phyloP scores from a whole-genome alignment of 2,888 invertebrate genomes.

The Epinotia ramella region DNA sequence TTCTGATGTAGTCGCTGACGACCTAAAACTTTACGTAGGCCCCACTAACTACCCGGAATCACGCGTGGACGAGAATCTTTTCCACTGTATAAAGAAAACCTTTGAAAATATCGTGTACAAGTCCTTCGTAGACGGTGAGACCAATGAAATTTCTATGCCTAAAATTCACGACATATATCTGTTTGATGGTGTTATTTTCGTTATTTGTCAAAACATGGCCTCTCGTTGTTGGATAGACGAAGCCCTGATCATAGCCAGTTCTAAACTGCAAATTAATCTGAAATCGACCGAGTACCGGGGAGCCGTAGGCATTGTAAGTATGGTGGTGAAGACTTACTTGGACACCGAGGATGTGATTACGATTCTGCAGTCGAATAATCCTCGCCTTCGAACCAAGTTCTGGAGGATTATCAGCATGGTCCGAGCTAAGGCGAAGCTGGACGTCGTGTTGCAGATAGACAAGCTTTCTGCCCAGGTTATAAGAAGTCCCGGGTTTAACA shows the following conservation, averaged over 20 bases:
- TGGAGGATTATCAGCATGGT: constrained; percentile 75
- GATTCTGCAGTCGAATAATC: constrained; percentile 69
- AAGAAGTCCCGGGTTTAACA: constrained; percentile 64
- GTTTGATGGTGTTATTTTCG: constrained; percentile 78
- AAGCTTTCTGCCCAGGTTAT: constrained; percentile 77
- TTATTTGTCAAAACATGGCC: constrained; percentile 68
- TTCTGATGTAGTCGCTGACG: constrained; percentile 72
- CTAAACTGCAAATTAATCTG: constrained; percentile 59
- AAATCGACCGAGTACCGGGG: constrained; percentile 78
- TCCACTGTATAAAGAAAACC: constrained; percentile 66
- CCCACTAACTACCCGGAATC: constrained; percentile 74
- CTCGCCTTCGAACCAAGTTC: constrained; percentile 72
- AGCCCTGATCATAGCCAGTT: constrained; percentile 57
- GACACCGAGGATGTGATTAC: constrained; percentile 67
- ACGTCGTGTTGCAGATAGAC: constrained; percentile 75
- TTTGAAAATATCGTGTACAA: constrained; percentile 67
- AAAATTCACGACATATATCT: constrained; percentile 75
- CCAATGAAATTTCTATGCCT: constrained; percentile 58
- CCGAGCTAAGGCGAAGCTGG: constrained; percentile 61
- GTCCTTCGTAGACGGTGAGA: constrained; percentile 52
- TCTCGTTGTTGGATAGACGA: constrained; percentile 69
- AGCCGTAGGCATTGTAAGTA: constrained; percentile 76
- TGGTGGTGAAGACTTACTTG: constrained; percentile 66
- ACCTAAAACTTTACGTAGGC: constrained; percentile 74
- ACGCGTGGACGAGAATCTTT: constrained; percentile 69